Base-by-base conservation (phyloP, 2,888 invertebrate genomes). In the Silvanus unidentatus region DNA sequence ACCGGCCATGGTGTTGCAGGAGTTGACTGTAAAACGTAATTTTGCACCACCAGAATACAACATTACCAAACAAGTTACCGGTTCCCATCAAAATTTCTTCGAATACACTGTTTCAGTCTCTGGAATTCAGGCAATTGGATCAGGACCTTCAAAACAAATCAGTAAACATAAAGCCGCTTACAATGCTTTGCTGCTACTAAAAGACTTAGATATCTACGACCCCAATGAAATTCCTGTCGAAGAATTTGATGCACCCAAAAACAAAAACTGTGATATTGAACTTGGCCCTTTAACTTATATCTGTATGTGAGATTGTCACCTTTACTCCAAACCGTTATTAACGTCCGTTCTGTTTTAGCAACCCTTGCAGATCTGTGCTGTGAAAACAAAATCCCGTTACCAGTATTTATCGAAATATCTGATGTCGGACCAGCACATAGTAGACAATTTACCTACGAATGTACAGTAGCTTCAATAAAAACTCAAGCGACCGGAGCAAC, bases 391-490 rank as follows among this genome's bases (percentile, higher is more conserved):
- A 71, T 84, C 41, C 72, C 76, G 12, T 65, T 63, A 10, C 78
- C 78, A 2, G 61, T 67, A 35, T 84, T 80, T 68, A 60, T 66
- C 44, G 73, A 77, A 62, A 74, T 79, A 48, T 75, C 77, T 11
- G 82, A 81, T 66, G 75, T 80, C 52, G 84, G 84, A 35, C 83
- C 84, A 12, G 77, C 84, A 30, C 84, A 85, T 71, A 73, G 74
- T 43, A 77, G 79, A 55, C 72, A 76, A 52, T 85, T 85, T 66
- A 81, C 81, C 0, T 66, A 78, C 52, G 70, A 75, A 48, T 82
- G 80, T 58, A 57, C 62, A 47, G 72, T 83, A 13, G 76, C 76
- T 15, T 71, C 71, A 34, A 76, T 80, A 61, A 63, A 58, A 54
- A 80, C 81, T 44, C 60, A 66, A 52, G 79, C 78, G 45, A 74